phyloP scores from a whole-genome alignment of 2,797 vertebrate genomes.

The Apodemus agrarius region DNA sequence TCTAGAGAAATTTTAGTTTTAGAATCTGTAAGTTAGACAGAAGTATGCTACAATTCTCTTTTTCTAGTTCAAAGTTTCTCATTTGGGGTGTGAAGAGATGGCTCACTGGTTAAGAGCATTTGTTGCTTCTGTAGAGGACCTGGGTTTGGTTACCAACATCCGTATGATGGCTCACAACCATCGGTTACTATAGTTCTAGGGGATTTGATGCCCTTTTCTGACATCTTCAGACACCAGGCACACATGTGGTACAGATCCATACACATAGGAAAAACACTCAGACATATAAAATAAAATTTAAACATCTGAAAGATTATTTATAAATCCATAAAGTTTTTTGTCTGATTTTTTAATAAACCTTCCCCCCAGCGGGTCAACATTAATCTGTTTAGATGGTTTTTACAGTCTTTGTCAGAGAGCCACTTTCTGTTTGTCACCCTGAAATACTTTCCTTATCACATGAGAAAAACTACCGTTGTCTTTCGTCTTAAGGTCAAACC shows the following conservation, averaged over 20 bases:
- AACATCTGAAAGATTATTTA: background rate
- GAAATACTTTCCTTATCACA: background rate
- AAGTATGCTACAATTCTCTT: background rate
- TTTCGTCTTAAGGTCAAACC: background rate
- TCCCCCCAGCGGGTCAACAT: background rate
- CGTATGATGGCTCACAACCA: background rate
- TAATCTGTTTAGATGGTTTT: background rate
- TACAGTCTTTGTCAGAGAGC: background rate
- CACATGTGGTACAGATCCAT: background rate
- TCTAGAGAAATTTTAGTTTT: conserved; percentile 44
- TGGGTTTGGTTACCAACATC: background rate
- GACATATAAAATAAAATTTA: background rate
- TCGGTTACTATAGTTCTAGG: background rate
- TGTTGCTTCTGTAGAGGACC: background rate
- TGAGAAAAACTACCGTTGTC: background rate
- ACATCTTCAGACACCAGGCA: background rate
- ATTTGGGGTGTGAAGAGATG: background rate
- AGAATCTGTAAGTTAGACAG: background rate
- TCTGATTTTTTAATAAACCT: background rate
- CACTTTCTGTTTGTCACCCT: background rate
- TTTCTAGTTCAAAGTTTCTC: background rate
- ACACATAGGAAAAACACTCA: background rate
- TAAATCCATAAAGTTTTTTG: background rate
- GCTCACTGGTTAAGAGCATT: background rate
- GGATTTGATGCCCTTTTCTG: background rate